A percentile compares a stretch with the other conserved stretches of the same genome.
Conservation (phyloP, 2,888 invertebrate genomes). For the Lasioglossum calceatum region DNA sequence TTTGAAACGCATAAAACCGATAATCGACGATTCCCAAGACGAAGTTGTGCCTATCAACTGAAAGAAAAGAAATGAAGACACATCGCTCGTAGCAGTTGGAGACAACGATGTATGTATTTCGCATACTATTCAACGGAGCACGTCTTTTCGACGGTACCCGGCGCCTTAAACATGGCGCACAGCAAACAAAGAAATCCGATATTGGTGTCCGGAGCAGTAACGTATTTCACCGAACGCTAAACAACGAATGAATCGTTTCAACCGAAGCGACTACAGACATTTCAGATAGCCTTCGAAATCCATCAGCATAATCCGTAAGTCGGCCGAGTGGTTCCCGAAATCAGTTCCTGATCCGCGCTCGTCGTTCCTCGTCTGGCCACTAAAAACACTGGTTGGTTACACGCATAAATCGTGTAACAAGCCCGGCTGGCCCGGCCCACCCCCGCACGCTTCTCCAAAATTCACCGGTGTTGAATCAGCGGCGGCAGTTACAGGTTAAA, state of each 20-base stretch:
- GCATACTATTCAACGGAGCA: neutral
- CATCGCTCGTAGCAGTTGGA: neutral
- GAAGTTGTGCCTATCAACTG: neutral
- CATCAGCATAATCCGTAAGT: conserved; percentile 10
- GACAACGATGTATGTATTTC: neutral
- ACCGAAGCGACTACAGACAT: neutral
- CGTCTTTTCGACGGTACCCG: neutral
- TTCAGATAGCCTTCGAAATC: neutral
- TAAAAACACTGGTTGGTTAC: neutral
- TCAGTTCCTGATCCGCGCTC: neutral
- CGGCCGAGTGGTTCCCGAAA: neutral
- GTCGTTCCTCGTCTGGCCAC: neutral
- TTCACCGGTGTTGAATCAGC: conserved; percentile 20
- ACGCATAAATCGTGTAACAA: conserved; percentile 30
- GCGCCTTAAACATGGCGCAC: neutral
- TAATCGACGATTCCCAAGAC: neutral
- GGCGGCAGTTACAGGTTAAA: conserved; percentile 54
- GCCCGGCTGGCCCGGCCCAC: neutral
- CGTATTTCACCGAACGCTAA: conserved; percentile 12
- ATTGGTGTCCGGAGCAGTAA: neutral
- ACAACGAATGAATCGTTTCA: conserved; percentile 14
- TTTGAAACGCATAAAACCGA: neutral
- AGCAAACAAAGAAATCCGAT: neutral
- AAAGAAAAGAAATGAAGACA: neutral
- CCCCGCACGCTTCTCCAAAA: neutral